These are phyloP conservation scores for Cremastobaeus sp. DNA, from an alignment of 2,888 invertebrate species.

Conservation along the genomic window DNA sequence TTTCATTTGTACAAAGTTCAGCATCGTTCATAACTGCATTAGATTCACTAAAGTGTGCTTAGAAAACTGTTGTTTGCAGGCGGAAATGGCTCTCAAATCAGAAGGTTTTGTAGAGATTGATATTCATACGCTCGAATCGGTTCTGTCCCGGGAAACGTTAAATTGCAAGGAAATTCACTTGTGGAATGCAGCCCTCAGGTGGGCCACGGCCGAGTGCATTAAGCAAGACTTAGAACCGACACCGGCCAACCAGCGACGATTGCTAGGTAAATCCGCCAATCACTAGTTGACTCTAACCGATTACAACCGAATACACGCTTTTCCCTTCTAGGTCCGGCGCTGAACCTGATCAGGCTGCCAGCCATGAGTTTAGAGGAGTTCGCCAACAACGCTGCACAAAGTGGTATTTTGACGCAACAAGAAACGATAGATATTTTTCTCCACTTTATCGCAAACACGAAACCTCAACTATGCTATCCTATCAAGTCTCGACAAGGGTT, in stretches of 20 bases:
- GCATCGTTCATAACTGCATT: conserved; percentile 32
- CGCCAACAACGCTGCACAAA: conserved; percentile 96
- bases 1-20: conserved; percentile 55
- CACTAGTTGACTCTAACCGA: too few relatives aligned
- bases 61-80: conserved; percentile 80
- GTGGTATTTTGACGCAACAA: conserved; percentile 92
- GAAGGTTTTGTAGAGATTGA: conserved; percentile 98
- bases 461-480: conserved; percentile 90
- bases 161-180: conserved; percentile 96
- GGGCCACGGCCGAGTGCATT: conserved; percentile 95
- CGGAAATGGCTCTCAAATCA: conserved; percentile 96
- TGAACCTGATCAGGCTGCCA: conserved; percentile 94
- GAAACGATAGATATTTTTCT: conserved; percentile 97
- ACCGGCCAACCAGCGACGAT: conserved; percentile 82
- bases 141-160: conserved; percentile 93
- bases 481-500: conserved; percentile 91
- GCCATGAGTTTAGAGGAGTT: conserved; percentile 96
- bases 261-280: conserved; percentile 69
- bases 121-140: conserved; percentile 93
- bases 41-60: conserved; percentile 45
- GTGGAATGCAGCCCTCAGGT: conserved; percentile 93
- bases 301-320: neutral
- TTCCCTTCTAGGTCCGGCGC: conserved; percentile 79
- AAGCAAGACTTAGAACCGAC: conserved; percentile 90
- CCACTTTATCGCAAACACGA: conserved; percentile 93